Conservation (phyloP, 1,140 invertebrate species). For the Wasmannia auropunctata region DNA sequence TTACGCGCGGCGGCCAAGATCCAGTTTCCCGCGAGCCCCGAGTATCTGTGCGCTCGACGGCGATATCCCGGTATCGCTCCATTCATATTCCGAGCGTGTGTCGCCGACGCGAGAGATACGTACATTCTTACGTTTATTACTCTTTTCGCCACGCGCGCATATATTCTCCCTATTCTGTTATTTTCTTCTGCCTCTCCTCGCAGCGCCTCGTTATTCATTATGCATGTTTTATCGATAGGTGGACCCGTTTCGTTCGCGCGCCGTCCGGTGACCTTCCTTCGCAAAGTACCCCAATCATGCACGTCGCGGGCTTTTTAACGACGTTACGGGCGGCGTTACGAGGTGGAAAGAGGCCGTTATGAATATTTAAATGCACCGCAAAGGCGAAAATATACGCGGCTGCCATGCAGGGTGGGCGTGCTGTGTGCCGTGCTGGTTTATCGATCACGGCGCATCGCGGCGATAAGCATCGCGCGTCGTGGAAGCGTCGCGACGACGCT, state of each 20-base stretch:
- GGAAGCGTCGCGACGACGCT: constrained; percentile 63
- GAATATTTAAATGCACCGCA: constrained; percentile 71
- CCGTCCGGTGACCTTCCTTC: background rate
- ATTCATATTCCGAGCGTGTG: background rate
- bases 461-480: constrained; percentile 61
- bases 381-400: constrained; percentile 62
- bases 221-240: background rate
- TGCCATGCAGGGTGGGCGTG: constrained; percentile 56
- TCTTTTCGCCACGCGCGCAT: background rate
- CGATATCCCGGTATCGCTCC: background rate
- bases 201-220: background rate
- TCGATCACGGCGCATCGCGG: constrained; percentile 70
- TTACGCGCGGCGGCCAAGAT: constrained; percentile 8
- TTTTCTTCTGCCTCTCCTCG: background rate
- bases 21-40: constrained; percentile 7
- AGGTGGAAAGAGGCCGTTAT: constrained; percentile 59
- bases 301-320: constrained; percentile 31
- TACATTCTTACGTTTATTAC: background rate
- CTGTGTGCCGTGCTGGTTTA: constrained; percentile 55
- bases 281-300: background rate
- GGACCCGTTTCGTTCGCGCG: background rate
- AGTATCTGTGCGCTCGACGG: background rate
- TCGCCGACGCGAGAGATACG: background rate
- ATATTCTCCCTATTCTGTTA: background rate
- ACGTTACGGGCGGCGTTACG: background rate